Percentiles rank a stretch among this genome's conserved stretches.
Conservation (phyloP, 2,888 invertebrate genomes). For the Drosophila bunnanda region DNA sequence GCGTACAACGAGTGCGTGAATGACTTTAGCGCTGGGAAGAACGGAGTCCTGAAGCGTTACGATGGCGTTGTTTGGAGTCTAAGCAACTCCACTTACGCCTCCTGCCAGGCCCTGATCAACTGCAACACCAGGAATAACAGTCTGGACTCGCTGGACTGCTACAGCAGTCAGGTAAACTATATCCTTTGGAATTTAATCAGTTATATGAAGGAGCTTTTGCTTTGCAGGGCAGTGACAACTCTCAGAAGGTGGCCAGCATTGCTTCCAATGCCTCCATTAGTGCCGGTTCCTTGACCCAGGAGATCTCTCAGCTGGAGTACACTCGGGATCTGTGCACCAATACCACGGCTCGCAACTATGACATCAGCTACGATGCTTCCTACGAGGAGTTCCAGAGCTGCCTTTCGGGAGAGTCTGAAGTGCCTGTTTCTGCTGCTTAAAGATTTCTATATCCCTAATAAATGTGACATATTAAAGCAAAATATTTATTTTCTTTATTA, state of each 20-base stretch:
- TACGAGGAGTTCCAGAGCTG: slow-evolving; percentile 55
- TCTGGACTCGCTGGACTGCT: slow-evolving; percentile 43
- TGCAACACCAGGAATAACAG: slow-evolving; percentile 28
- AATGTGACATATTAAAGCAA: background rate
- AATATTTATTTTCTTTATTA: too few relatives aligned
- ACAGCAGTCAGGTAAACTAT: slow-evolving; percentile 35
- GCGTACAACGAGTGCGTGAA: slow-evolving; percentile 39
- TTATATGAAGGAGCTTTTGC: background rate
- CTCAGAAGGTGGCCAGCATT: slow-evolving; percentile 49
- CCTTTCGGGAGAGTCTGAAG: slow-evolving; percentile 40
- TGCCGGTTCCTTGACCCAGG: slow-evolving; percentile 31
- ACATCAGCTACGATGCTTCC: slow-evolving; percentile 29
- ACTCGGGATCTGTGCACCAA: slow-evolving; percentile 45
- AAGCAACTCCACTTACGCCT: background rate
- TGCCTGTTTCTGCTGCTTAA: slow-evolving; percentile 18
- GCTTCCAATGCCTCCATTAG: slow-evolving; percentile 40
- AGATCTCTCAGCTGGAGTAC: slow-evolving; percentile 29
- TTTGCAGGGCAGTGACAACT: slow-evolving; percentile 41
- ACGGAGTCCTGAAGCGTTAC: background rate
- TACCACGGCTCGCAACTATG: slow-evolving; percentile 45
- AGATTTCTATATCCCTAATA: background rate
- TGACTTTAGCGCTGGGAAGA: background rate
- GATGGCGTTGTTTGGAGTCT: slow-evolving; percentile 22
- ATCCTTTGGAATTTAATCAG: background rate
- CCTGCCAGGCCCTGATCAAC: slow-evolving; percentile 36